Evolutionary conservation across 2,888 invertebrate species (phyloP).

Genomic region (Aproaerema taeniolella): DNA sequence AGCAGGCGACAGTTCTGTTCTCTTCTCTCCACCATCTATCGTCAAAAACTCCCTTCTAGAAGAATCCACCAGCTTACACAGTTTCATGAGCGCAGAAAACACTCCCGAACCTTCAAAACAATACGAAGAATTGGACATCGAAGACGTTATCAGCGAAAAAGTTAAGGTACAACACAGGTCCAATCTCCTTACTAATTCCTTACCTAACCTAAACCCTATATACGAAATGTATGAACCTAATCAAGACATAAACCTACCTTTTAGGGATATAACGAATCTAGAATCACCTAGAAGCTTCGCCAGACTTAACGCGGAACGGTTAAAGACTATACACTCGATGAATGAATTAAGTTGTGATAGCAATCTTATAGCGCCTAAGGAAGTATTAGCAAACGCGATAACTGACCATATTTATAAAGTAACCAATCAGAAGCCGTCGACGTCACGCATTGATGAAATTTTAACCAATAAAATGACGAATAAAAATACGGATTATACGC

Average conservation of each 20-base stretch:
- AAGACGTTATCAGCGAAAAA: conserved; percentile 55
- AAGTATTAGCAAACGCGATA: conserved; percentile 61
- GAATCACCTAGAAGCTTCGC: conserved; percentile 60
- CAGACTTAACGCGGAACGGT: conserved; percentile 61
- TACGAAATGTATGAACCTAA: conserved; percentile 30
- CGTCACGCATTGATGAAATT: conserved; percentile 64
- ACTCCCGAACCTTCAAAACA: conserved; percentile 55
- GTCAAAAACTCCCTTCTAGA: conserved; percentile 87
- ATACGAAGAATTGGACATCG: conserved; percentile 57
- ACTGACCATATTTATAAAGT: conserved; percentile 73
- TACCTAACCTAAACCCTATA: conserved; percentile 43
- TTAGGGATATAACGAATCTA: conserved; percentile 58
- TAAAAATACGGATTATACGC: conserved; percentile 26
- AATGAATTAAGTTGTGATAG: conserved; percentile 53
- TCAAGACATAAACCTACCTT: conserved; percentile 19
- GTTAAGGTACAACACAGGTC: conserved; percentile 77
- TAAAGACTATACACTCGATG: conserved; percentile 50
- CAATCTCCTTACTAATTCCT: conserved; percentile 61
- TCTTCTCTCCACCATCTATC: conserved; percentile 93
- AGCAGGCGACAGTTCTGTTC: conserved; percentile 84
- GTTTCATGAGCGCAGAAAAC: conserved; percentile 58
- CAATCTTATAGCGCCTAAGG: conserved; percentile 64
- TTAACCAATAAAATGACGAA: conserved; percentile 63
- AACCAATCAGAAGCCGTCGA: conserved; percentile 71
- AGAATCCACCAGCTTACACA: conserved; percentile 80